Evolutionary conservation across 1,140 invertebrate species (phyloP), one percentile per base, ranked within the genome.

Genomic region (Halesus radiatus): DNA sequence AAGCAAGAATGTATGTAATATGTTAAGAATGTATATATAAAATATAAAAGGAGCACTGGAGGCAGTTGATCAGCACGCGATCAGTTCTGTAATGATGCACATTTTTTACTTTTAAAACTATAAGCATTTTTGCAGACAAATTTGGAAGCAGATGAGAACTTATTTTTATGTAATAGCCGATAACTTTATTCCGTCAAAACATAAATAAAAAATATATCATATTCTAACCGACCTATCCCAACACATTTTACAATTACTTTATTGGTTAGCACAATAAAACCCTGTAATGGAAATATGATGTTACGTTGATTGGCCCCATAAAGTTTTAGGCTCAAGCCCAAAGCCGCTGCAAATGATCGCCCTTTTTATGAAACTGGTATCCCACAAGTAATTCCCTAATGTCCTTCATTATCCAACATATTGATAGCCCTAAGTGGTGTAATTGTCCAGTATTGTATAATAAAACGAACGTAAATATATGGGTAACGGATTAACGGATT

Each of bases 401-500:
- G 66, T 50, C 37, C 66, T 70, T 70, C 66, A 70, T 70, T 70
- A 70, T 37, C 66, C 37, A 70, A 70, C 66, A 70, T 70, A 70
- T 70, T 70, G 66, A 70, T 70, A 50, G 66, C 37, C n/a, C 66
- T 15, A 58, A 62, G 74, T 37, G 32, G 15, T 70, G 66, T 70
- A 70, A 78, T 78, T 66, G 66, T 37, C 76, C 50, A 29, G 64
- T 78, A 20, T 60, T 54, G 76, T 78, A 66, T 77, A 78, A 78
- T 78, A 78, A 78, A 68, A 72, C 64, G 62, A 45, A 78, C 76
- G 64, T 56, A 52, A 72, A 78, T 78, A 78, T 70, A 70, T 70
- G 60, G 29, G 50, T 78, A 78, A 58, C 64, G 76, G 66, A 78
- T 78, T 78, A 78, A 78, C 76, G 37, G 22, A 77, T 64, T 78